Conservation (phyloP, 2,888 invertebrate genomes). For the Thymelicus sylvestris region DNA sequence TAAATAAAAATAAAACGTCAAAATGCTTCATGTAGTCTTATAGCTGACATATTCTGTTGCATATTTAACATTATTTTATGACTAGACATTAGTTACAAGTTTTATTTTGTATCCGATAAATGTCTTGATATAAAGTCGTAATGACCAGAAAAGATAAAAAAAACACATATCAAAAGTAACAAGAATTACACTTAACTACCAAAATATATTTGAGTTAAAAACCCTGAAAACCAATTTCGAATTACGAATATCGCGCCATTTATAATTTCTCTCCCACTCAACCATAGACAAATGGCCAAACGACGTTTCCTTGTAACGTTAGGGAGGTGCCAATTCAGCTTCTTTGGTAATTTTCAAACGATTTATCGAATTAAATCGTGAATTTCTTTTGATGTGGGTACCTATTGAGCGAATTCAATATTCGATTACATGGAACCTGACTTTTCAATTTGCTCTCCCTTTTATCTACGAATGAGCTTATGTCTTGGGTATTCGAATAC, state of each 20-base stretch:
- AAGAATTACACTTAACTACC: background rate
- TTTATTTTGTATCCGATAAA: no score
- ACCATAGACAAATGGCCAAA: constrained; percentile 60
- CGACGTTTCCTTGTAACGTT: constrained; percentile 65
- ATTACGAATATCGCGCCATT: constrained; percentile 33
- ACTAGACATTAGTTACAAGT: no score
- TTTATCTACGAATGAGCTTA: constrained; percentile 61
- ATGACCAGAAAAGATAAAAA: background rate
- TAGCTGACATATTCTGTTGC: no score
- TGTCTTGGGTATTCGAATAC: constrained; percentile 10
- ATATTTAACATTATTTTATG: no score
- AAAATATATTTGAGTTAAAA: constrained; percentile 1
- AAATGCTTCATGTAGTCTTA: no score
- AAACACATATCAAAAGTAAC: background rate
- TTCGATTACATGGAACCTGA: constrained; percentile 75
- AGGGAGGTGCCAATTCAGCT: constrained; percentile 66
- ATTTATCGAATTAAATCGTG: constrained; percentile 73
- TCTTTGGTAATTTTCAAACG: constrained; percentile 70
- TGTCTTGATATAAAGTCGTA: no score
- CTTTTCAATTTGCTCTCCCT: constrained; percentile 76
- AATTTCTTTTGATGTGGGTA: constrained; percentile 72
- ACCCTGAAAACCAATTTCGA: constrained; percentile 15
- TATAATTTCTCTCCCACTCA: constrained; percentile 29
- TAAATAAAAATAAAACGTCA: no score
- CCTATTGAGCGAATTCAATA: constrained; percentile 66